Evolutionary conservation across 2,113 vertebrate genomes (phyloP).

Genomic region (Mobula hypostoma): DNA sequence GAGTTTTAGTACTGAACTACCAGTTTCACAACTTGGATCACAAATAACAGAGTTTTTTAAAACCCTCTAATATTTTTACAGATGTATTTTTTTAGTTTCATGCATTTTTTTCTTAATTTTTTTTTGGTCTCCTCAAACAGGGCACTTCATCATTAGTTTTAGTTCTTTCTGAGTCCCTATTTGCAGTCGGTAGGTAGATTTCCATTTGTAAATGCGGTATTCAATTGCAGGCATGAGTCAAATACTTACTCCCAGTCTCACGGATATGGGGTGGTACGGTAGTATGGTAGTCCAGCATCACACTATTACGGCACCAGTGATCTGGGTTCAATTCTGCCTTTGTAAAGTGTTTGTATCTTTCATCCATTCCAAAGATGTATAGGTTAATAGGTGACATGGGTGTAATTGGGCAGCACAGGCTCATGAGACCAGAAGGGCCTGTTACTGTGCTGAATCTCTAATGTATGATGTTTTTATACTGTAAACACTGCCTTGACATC

Average conservation of each 20-base stretch:
- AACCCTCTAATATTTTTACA: background rate
- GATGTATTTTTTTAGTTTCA: background rate
- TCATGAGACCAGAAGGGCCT: no score
- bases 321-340: no score
- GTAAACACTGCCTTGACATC: background rate
- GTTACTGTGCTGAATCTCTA: no score
- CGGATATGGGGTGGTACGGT: no score
- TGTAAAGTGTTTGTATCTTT: no score
- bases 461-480: background rate
- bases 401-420: no score
- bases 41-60: background rate
- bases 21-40: background rate
- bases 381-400: no score
- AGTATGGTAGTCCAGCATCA: no score
- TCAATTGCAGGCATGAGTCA: background rate
- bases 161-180: background rate
- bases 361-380: no score
- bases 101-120: background rate
- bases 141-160: background rate
- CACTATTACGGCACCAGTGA: no score
- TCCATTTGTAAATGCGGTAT: background rate
- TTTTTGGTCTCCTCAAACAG: background rate
- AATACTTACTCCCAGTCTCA: background rate
- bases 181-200: no score
- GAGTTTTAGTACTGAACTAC: background rate